Evolutionary conservation across 1,140 invertebrate genomes (phyloP), one percentile per base, ranked within the genome.

Genomic region (Camponotus floridanus): DNA sequence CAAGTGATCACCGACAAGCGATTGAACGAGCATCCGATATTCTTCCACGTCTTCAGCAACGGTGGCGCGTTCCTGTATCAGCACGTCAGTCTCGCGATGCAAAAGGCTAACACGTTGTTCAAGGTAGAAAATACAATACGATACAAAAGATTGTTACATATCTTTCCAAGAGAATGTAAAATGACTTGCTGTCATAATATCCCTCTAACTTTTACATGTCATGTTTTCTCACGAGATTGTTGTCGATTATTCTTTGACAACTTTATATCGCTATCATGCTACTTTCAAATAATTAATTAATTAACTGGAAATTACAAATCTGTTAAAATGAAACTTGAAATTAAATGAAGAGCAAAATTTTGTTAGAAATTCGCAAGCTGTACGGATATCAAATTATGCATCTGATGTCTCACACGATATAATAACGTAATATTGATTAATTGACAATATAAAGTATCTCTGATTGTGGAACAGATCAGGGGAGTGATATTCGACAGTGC

Each of bases 31-130:
- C 97, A 97, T 92, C 97, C 97, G 2, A 96, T 98, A 57, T 97
- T 98, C 76, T 97, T 98, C 91, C 97, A 98, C 87, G 96, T 97
- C 51, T 98, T 98, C 92, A 98, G 97, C 70, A 98, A 98, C 93
- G 97, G 97, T 18, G 97, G 97, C 36, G 96, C 96, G 1, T 96
- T 96, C 86, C 93, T 97, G 5, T 97, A 97, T 92, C 96, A 97
- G 86, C 96, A 97, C 90, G 95, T 97, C 42, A 96, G 96, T 42
- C 90, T 96, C 57, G 96, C 96, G 3, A 95, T 97, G 86, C 92
- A 95, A 74, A 94, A 95, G 65, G 92, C 92, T 39, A 93, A 95
- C 42, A 86, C 76, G 5, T 86, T 88, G 36, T 68, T 90, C 3
- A 80, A 87, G 81, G 89, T 89, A 80, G 61, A 33, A 8, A 15